Evolutionary conservation across 2,797 vertebrate genomes (phyloP).

Genomic region (Graptemys geographica): DNA sequence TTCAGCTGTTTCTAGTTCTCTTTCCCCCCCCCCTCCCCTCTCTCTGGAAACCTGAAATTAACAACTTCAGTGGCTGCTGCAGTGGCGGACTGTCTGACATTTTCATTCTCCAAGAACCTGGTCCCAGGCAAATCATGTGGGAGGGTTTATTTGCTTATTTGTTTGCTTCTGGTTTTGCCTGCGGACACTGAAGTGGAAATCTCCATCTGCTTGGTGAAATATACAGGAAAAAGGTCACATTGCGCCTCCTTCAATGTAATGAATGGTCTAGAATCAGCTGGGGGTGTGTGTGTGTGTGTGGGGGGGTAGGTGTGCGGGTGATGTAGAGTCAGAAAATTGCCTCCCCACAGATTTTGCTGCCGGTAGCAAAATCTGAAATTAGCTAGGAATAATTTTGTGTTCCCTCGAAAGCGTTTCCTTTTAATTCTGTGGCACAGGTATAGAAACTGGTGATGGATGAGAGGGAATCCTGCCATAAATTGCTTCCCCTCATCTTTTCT

Average conservation of each 20-base stretch:
- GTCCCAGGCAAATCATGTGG: neutral
- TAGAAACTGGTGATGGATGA: neutral
- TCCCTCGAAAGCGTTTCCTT: neutral
- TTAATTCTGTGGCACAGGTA: too few species aligned
- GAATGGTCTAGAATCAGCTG: neutral
- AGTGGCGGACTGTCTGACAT: neutral
- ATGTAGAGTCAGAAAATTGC: neutral
- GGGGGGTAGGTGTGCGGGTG: neutral
- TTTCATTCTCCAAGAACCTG: neutral
- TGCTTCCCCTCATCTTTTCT: neutral
- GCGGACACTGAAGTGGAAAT: neutral
- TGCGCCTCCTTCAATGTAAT: neutral
- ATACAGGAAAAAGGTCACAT: neutral
- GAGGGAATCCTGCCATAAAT: neutral
- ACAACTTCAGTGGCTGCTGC: neutral
- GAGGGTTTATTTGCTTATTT: neutral
- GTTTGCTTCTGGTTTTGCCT: neutral
- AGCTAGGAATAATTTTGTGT: neutral
- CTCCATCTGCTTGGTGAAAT: neutral
- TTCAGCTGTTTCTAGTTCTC: neutral
- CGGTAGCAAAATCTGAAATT: neutral
- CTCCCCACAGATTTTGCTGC: neutral
- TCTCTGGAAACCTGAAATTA: neutral
- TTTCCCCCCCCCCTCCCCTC: neutral
- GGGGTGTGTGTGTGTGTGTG: too few species aligned